Base-by-base conservation (phyloP, 2,113 vertebrate species). In the Psittacula cyanocephala region DNA sequence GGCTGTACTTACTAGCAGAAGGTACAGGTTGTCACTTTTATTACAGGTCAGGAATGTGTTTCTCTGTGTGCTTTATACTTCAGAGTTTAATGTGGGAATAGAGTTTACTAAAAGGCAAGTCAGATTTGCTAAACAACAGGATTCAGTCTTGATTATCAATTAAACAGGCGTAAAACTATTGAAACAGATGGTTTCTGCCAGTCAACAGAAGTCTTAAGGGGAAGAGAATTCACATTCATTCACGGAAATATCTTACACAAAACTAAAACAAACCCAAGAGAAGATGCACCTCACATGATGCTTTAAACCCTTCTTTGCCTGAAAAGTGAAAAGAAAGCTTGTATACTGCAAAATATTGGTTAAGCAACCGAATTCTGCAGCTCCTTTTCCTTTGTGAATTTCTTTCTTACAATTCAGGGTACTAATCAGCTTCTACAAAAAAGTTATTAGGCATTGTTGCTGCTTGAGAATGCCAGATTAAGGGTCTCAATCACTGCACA, bases 181-280 rank as follows among this genome's bases (percentile, higher is more conserved):
- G 85, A 97, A 96, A 94, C 93, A 97, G 96, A 97, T 96, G 92
- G 91, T 78, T 96, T 96, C 92, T 95, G 88, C 86, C 94, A 96
- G 89, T 91, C 87, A 85, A 59, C 57, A 63, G 68, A 88, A 91
- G 67, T 93, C 92, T 95, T 95, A 70, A 77, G 83, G 93, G 90
- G 75, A 94, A 81, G 74, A 96, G n/a, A 95, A 94, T 69, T 91
- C 72, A n/a, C 31, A 60, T 43, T 47, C 79, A 86, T 95, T 96
- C 90, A 95, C 68, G 65, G 92, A 95, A 96, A 88, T 68, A 63
- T 77, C 85, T 95, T 55, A 75, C 2, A 14, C 78, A 95, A 93
- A 94, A 92, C 31, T 37, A 80, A 95, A 78, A 19, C 69, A 93
- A 94, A 95, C 49, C 39, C 39, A 79, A 87, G 43, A 60, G 44